Conservation (phyloP, 2,113 vertebrate genomes). For the Vulpes lagopus region DNA sequence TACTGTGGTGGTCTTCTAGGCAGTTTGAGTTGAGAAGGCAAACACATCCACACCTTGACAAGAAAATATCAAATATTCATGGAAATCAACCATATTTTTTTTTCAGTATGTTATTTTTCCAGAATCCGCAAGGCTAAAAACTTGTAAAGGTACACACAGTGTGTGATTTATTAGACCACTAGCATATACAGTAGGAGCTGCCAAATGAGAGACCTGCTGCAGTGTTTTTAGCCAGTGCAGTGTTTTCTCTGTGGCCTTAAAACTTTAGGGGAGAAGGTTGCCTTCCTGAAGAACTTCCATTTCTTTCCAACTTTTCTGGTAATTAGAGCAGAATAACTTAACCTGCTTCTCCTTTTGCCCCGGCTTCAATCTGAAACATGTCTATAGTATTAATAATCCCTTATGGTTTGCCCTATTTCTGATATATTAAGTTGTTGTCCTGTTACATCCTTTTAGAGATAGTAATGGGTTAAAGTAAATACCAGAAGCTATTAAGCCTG, state of each 20-base stretch:
- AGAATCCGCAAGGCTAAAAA: not conserved
- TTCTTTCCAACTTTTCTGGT: not conserved
- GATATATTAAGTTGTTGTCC: not conserved
- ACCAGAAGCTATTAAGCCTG: not conserved
- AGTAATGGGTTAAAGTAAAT: not conserved
- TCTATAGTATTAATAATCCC: not conserved
- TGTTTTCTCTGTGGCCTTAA: not conserved
- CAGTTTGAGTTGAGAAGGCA: not conserved
- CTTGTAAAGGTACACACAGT: fast-evolving
- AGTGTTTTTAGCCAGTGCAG: fast-evolving
- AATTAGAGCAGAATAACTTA: not conserved
- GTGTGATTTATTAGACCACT: fast-evolving
- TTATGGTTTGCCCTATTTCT: not conserved
- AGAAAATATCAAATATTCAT: not conserved
- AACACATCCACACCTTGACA: not conserved
- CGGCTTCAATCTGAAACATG: too few species aligned
- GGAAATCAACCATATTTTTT: not conserved
- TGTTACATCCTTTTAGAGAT: not conserved
- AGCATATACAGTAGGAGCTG: fast-evolving
- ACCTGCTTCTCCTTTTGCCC: not conserved
- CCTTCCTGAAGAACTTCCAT: not conserved
- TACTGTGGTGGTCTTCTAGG: not conserved
- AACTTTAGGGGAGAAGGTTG: not conserved
- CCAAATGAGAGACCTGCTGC: not conserved
- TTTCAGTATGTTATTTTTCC: not conserved